These are phyloP conservation scores for Palythoa caribaeorum DNA, from an alignment of 92 coral and sea anemone genomes.

Conservation along the genomic window DNA sequence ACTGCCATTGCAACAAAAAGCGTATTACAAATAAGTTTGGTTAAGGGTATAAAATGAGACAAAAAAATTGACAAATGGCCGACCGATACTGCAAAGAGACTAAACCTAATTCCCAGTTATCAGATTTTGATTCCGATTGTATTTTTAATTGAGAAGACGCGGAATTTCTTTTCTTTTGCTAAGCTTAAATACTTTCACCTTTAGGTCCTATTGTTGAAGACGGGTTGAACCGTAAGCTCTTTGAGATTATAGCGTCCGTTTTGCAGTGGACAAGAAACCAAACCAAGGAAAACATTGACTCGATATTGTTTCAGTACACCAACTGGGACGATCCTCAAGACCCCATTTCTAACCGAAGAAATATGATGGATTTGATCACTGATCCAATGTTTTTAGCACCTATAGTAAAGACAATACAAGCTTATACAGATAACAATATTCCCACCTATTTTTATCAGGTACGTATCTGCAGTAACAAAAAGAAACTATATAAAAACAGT, in stretches of 20 bases:
- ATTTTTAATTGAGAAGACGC: too few species aligned
- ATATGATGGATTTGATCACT: neutral
- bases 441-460: neutral
- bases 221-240: neutral
- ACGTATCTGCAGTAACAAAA: neutral
- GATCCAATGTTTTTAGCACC: conserved; percentile 3
- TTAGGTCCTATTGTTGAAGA: neutral
- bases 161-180: too few species aligned
- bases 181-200: neutral
- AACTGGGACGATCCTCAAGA: neutral
- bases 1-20: too few species aligned
- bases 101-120: too few species aligned
- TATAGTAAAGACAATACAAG: neutral
- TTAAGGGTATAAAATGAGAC: too few species aligned
- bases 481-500: too few species aligned
- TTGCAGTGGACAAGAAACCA: neutral
- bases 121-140: too few species aligned
- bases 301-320: conserved; percentile 14
- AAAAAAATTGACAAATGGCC: too few species aligned
- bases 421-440: neutral
- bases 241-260: neutral
- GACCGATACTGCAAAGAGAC: too few species aligned
- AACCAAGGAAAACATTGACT: conserved; percentile 1
- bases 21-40: too few species aligned
- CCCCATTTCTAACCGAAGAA: neutral